Percentiles rank a stretch among this genome's conserved stretches.
These are phyloP conservation scores for Monopterus albus DNA, from an alignment of 2,113 vertebrate species.

Conservation along the genomic window DNA sequence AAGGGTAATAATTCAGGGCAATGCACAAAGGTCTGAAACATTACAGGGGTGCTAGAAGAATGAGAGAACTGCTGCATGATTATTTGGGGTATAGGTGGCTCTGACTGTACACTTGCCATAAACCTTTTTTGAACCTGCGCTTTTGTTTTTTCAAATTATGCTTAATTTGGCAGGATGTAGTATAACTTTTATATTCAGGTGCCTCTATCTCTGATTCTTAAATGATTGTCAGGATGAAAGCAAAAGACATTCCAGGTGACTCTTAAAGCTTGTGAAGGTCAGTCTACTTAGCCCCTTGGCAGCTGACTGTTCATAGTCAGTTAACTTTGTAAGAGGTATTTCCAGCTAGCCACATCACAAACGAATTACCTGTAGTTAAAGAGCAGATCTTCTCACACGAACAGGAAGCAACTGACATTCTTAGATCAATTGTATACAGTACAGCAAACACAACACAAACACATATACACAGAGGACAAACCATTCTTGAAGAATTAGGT, in stretches of 20 bases:
- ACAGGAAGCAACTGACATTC: not conserved
- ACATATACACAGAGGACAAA: constrained; percentile 2
- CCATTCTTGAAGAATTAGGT: constrained; percentile 41
- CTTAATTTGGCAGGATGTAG: not conserved
- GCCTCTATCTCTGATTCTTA: too few relatives aligned
- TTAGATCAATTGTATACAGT: too few relatives aligned
- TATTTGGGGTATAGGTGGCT: not conserved
- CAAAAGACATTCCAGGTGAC: constrained; percentile 20
- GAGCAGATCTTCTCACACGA: not conserved
- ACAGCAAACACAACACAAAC: not conserved
- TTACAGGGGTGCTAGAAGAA: not conserved
- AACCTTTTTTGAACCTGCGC: not conserved
- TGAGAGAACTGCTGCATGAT: constrained; percentile 8
- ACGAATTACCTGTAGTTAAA: constrained; percentile 34
- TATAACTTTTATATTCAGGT: not conserved
- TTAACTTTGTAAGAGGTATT: constrained; percentile 50
- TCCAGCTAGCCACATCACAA: constrained; percentile 35
- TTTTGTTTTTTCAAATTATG: not conserved
- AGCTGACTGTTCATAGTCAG: constrained; percentile 34
- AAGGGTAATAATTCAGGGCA: constrained; percentile 41
- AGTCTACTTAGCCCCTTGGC: constrained; percentile 17
- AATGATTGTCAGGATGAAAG: constrained; percentile 14
- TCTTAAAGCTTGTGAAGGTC: constrained; percentile 38
- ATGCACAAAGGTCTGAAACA: constrained; percentile 39
- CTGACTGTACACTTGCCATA: too few relatives aligned